These are phyloP conservation scores for Zonotrichia leucophrys DNA, from an alignment of 2,113 vertebrate species.

Conservation along the genomic window DNA sequence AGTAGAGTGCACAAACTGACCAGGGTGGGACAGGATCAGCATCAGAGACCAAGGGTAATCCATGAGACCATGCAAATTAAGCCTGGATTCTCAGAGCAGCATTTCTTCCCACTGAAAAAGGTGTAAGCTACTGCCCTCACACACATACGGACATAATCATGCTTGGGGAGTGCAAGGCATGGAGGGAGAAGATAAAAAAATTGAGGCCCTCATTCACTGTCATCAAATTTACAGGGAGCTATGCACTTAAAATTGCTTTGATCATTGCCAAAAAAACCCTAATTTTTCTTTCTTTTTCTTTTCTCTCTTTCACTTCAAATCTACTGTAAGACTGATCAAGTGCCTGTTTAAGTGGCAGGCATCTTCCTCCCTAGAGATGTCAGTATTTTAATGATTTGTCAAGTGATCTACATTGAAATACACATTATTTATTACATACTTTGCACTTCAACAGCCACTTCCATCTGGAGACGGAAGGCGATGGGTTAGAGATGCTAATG, in stretches of 20 bases:
- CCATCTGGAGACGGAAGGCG: neutral
- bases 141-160: rapidly evolving
- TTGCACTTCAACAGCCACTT: constrained; percentile 46
- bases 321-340: neutral
- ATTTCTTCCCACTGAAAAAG: neutral
- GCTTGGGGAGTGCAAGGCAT: neutral
- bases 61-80: neutral
- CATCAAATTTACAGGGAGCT: neutral
- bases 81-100: neutral
- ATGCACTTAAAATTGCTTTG: neutral
- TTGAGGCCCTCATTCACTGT: neutral
- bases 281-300: neutral
- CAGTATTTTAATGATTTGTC: constrained; percentile 42
- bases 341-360: neutral
- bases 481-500: constrained; percentile 14
- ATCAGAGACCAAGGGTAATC: neutral
- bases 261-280: neutral
- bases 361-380: constrained; percentile 7
- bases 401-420: constrained; percentile 38
- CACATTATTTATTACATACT: constrained; percentile 42
- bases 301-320: neutral
- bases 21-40: neutral
- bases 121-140: neutral
- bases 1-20: neutral
- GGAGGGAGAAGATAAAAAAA: neutral